Evolutionary conservation across 2,888 invertebrate genomes (phyloP).

Genomic region (Marronus borbonicus): DNA sequence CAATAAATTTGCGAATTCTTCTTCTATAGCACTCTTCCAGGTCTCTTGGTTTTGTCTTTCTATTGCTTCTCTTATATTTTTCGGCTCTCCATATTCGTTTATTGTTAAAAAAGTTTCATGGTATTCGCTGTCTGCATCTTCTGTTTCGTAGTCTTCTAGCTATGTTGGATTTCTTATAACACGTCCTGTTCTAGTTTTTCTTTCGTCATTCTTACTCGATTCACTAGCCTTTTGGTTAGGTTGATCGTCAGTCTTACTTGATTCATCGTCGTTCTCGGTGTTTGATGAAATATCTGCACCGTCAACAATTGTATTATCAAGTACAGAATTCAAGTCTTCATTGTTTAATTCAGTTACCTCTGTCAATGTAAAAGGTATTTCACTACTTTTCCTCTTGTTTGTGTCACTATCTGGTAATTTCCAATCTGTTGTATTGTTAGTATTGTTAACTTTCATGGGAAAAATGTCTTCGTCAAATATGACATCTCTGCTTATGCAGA

Average conservation of each 20-base stretch:
- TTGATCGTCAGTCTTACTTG: neutral
- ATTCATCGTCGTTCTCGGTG: neutral
- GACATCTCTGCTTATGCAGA: neutral
- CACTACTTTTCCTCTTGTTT: neutral
- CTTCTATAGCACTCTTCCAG: slow-evolving; percentile 15
- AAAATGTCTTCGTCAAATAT: neutral
- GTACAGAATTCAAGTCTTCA: too few relatives aligned
- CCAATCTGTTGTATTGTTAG: neutral
- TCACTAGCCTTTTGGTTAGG: neutral
- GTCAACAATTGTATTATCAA: neutral
- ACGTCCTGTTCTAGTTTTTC: neutral
- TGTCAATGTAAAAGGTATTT: too few relatives aligned
- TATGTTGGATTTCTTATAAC: neutral
- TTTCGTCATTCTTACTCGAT: neutral
- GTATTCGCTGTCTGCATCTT: neutral
- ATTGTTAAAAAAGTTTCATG: neutral
- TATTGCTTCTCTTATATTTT: neutral
- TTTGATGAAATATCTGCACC: neutral
- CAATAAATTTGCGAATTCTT: slow-evolving; percentile 9
- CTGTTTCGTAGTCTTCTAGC: neutral
- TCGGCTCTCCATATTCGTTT: neutral
- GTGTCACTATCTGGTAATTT: neutral
- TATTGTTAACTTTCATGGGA: neutral
- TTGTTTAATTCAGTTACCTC: too few relatives aligned
- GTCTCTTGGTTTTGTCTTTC: neutral